Conservation (phyloP, 2,113 vertebrate species). For the Opisthocomus hoazin region DNA sequence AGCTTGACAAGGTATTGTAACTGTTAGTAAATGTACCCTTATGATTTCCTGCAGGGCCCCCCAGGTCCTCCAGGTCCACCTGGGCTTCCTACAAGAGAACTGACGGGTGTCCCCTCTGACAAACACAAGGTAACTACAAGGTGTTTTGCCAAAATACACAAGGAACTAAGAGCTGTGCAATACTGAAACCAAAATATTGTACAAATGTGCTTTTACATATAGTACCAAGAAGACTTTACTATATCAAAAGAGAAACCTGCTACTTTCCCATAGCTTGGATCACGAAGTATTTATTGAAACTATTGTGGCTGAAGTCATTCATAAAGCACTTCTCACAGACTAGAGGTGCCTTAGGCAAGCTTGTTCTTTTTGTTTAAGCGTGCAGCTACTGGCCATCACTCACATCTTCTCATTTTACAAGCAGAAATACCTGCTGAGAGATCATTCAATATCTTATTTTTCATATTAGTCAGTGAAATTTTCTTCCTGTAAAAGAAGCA, state of each 20-base stretch:
- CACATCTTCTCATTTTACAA: background rate
- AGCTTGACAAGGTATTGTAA: background rate
- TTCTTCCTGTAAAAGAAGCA: background rate
- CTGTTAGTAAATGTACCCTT: background rate
- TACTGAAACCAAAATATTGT: background rate
- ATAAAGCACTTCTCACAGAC: background rate
- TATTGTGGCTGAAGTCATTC: background rate
- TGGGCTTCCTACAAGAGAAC: slow-evolving; percentile 45
- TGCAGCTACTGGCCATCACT: background rate
- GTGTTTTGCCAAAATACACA: background rate
- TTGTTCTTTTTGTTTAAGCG: background rate
- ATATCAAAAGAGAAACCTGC: background rate
- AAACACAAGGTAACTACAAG: slow-evolving; percentile 68
- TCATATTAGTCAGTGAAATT: background rate
- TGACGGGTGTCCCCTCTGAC: background rate
- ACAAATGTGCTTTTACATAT: background rate
- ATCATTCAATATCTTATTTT: background rate
- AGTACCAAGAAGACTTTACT: background rate
- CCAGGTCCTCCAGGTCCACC: slow-evolving; percentile 69
- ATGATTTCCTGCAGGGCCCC: slow-evolving; percentile 58
- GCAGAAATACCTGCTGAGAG: background rate
- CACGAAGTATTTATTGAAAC: background rate
- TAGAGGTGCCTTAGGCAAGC: background rate
- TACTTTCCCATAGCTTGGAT: background rate
- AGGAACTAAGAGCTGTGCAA: background rate